Conservation (phyloP, 1,140 invertebrate species). For the Drosophila elegans region DNA sequence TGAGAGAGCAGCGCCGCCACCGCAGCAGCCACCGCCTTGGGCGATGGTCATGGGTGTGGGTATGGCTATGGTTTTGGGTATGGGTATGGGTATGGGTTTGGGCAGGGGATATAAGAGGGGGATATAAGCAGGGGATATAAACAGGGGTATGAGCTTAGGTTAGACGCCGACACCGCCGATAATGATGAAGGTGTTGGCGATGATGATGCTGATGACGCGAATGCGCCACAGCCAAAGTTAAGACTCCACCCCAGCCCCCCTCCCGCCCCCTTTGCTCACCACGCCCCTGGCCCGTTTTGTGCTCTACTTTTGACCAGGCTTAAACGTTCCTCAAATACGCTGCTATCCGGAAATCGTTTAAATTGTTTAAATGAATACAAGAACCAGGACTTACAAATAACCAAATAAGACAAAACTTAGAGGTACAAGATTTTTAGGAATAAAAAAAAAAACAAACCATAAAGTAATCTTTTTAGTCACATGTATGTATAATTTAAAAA, state of each 20-base stretch:
- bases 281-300: background rate
- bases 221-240: slow-evolving; percentile 50
- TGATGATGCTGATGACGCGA: slow-evolving; percentile 79
- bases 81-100: slow-evolving; percentile 2
- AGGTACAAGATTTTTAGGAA: too few relatives aligned
- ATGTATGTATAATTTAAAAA: too few relatives aligned
- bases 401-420: too few relatives aligned
- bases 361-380: too few relatives aligned
- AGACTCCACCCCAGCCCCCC: slow-evolving; percentile 7
- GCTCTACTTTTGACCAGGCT: background rate
- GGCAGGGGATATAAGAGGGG: background rate
- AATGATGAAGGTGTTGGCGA: slow-evolving; percentile 82
- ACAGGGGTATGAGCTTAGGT: slow-evolving; percentile 20
- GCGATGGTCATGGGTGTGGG: background rate
- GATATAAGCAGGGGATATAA: background rate
- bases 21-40: slow-evolving; percentile 22
- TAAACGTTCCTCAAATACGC: background rate
- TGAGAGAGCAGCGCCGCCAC: slow-evolving; percentile 34
- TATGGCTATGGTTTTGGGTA: background rate
- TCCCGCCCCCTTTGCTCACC: background rate
- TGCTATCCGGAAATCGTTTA: background rate
- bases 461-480: too few relatives aligned
- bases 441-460: too few relatives aligned
- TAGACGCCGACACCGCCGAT: slow-evolving; percentile 63
- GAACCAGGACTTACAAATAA: too few relatives aligned